Evolutionary conservation across 2,888 invertebrate species (phyloP), one percentile per base, ranked within the genome.

Genomic region (Drosophila histrio): DNA sequence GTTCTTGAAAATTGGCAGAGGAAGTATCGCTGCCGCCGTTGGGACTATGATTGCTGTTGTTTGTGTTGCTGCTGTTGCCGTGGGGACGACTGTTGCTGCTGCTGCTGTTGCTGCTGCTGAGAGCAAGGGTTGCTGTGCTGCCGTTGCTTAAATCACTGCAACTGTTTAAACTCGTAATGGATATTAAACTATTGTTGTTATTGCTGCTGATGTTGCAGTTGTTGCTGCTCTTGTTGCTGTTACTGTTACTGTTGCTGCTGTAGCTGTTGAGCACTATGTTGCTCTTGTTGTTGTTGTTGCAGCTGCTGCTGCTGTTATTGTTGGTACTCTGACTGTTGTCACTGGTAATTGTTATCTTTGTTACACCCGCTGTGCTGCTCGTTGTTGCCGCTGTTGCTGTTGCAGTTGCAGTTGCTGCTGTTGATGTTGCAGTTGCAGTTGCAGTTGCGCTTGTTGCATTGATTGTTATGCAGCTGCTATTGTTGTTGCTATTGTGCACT

Each of bases 1-100:
- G 90, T 46, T 91, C 89, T 67, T 90, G 91, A 59, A 91, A 91
- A 61, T 90, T 87, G n/a, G 90, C 90, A 3, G 89, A 90, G 2
- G 91, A 88, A 24, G 90, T 90, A 57, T 90, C 90, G 76, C 91
- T 90, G 71, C 77, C 79, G 34, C 79, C 61, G 54, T 59, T 72
- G 60, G 68, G 68, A 46, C 58, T 72, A 59, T n/a, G n/a, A n/a
- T 41, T 66, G 43, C 46, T 65, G 54, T 22, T 64, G 77, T 80
- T 86, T 57, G 70, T 81, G 46, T 66, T 66, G 61, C 5, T 86
- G 58, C 72, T 81, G 46, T 66, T 66, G 61, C 5, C 57, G 50
- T 49, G 67, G 41, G 56, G 77, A 47, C 53, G 68, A 39, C 57
- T 73, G 65, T 50, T 72, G 63, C 46, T 71, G 49, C 15, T 70